Base-by-base conservation (phyloP, 2,888 invertebrate species). In the Sphecodes monilicornis region DNA sequence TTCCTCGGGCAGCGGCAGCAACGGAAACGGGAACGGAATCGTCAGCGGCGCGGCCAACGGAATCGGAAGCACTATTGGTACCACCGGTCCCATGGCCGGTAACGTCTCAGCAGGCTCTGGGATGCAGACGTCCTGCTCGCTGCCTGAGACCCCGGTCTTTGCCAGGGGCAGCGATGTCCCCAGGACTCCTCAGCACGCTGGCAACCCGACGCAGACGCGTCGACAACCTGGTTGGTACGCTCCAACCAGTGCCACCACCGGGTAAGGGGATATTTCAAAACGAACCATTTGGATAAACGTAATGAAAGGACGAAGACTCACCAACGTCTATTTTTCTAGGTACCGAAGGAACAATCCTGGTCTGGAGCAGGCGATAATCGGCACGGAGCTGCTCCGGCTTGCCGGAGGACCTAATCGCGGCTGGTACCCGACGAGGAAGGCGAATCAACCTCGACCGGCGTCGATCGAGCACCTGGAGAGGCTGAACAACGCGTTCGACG, bases 81-180 rank as follows among this genome's bases (percentile, higher is more conserved):
- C 97, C 1, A 97, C 97, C 88, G 97, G 97, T 93, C 97, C 97
- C 1, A 97, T 97, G 95, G 97, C 97, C 2, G 97, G 97, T 22
- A 91, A 97, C 8, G 85, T 94, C 90, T 86, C 76, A 89, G 89
- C 94, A 89, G 94, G 94, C 57, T 95, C 87, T 93, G 95, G 95
- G 80, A 95, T 98, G 94, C 98, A 98, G 94, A 98, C 98, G 5
- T 98, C 98, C 0, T 98, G 98, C 90, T 98, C 98, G 92, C 95
- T 98, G 82, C 98, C 98, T n/a, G 98, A 98, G 95, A 98, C 98
- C 1, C 98, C 98, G 0, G 98, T 98, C 85, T 98, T 98, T 94
- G 97, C 98, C 5, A 96, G 98, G 89, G 97, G 97, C 80, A 94
- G 97, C 95, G 98, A 98, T 95, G 97, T 98, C 88, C 97, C 98